Percentiles rank a stretch among this genome's conserved stretches.
Conservation (phyloP, 2,797 vertebrate species). For the Sebastes reedi region DNA sequence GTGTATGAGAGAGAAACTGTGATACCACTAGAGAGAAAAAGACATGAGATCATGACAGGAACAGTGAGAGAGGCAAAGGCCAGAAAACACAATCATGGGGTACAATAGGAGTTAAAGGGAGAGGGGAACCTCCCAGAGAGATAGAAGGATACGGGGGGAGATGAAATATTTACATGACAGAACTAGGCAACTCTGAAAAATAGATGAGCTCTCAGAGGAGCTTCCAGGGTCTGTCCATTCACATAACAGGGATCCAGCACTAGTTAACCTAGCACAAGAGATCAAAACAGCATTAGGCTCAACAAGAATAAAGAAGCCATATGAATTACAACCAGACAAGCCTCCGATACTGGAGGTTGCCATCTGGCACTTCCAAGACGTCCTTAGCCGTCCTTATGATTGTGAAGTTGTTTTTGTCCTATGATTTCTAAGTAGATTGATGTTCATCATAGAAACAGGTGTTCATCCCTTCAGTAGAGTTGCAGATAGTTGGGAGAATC, state of each 20-base stretch:
- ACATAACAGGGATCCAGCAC: neutral
- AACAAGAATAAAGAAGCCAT: neutral
- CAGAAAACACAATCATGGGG: neutral
- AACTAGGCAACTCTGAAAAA: slow-evolving; percentile 17
- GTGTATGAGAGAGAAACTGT: neutral
- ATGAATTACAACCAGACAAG: neutral
- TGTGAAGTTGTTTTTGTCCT: too few relatives aligned
- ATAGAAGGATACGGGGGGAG: neutral
- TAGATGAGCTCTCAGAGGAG: slow-evolving; percentile 2
- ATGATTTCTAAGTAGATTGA: too few relatives aligned
- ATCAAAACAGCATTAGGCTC: neutral
- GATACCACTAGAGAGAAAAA: neutral
- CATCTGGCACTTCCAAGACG: too few relatives aligned
- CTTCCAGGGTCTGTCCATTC: neutral
- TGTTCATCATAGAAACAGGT: neutral
- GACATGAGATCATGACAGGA: neutral
- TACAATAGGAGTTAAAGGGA: neutral
- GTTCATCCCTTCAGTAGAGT: neutral
- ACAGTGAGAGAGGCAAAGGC: neutral
- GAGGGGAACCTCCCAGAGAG: neutral
- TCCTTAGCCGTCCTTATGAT: too few relatives aligned
- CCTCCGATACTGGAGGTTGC: too few relatives aligned
- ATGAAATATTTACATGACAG: slow-evolving; percentile 41
- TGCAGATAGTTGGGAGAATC: too few relatives aligned
- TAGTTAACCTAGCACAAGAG: neutral